Percentiles rank a stretch among this genome's conserved stretches.
Evolutionary conservation across 2,888 invertebrate species (phyloP).

Genomic region (Hydraecia micacea): DNA sequence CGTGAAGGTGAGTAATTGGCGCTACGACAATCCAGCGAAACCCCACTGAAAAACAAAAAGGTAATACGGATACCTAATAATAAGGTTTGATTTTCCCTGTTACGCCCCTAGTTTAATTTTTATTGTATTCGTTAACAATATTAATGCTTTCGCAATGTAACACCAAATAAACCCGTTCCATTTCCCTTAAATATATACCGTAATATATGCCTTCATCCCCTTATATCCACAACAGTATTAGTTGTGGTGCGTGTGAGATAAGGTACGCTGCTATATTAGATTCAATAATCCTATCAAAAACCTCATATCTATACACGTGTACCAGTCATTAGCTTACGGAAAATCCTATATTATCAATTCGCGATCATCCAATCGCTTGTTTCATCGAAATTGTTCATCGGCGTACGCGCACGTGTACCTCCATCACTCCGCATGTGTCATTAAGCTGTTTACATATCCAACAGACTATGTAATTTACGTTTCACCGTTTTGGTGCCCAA

Average conservation of each 20-base stretch:
- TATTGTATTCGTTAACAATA: not conserved
- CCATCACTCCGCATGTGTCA: conserved; percentile 67
- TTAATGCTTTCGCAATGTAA: not conserved
- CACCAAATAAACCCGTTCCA: not conserved
- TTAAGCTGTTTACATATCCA: conserved; percentile 52
- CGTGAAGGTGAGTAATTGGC: conserved; percentile 22
- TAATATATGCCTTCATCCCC: not conserved
- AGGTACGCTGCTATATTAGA: not conserved
- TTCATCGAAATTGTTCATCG: conserved; percentile 43
- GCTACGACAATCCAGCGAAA: conserved; percentile 4
- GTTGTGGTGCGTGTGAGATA: not conserved
- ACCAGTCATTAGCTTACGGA: conserved; percentile 15
- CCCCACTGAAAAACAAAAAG: not conserved
- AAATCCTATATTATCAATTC: conserved; percentile 35
- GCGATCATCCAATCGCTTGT: conserved; percentile 51
- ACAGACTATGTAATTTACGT: conserved; percentile 27
- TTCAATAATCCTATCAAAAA: conserved; percentile 22
- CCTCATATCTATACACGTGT: conserved; percentile 25
- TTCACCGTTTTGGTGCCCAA: conserved; percentile 34
- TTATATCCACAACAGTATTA: not conserved
- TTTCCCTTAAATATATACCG: not conserved
- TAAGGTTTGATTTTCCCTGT: not conserved
- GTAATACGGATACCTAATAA: not conserved
- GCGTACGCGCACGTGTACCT: conserved; percentile 65
- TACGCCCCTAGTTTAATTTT: not conserved